A percentile compares a stretch with the other conserved stretches of the same genome.
Evolutionary conservation across 2,888 invertebrate species (phyloP).

Genomic region (Athripsodes cinereus): DNA sequence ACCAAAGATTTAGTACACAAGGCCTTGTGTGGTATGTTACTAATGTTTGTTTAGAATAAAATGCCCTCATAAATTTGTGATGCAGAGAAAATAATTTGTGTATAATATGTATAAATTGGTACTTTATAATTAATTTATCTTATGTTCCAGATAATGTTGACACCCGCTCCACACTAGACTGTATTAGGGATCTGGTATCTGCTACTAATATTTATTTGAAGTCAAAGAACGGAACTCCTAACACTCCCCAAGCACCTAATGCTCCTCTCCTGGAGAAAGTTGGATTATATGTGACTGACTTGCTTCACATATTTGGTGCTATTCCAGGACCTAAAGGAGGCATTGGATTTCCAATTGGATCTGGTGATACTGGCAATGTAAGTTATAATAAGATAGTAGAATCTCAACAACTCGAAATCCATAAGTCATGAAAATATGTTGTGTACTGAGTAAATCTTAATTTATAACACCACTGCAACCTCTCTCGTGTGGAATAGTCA

Average conservation of each 20-base stretch:
- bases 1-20: slow-evolving; percentile 65
- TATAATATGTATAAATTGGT: no score
- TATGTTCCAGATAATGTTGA: slow-evolving; percentile 77
- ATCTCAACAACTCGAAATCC: no score
- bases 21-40: slow-evolving; percentile 71
- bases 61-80: no score
- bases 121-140: no score
- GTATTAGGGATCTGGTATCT: slow-evolving; percentile 77
- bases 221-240: slow-evolving; percentile 41
- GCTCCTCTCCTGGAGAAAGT: slow-evolving; percentile 67
- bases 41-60: no score
- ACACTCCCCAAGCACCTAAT: slow-evolving; percentile 50
- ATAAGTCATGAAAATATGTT: no score
- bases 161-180: slow-evolving; percentile 81
- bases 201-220: slow-evolving; percentile 78
- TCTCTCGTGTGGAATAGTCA: no score
- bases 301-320: slow-evolving; percentile 73
- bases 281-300: slow-evolving; percentile 78
- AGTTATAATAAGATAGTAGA: no score
- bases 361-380: slow-evolving; percentile 41
- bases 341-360: slow-evolving; percentile 68
- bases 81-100: no score
- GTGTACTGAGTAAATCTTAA: no score
- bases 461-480: no score
- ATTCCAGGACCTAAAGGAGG: slow-evolving; percentile 57